Base-by-base conservation (phyloP, 35 echinoderm and acorn worm species). In the Hemicentrotus pulcherrimus region DNA sequence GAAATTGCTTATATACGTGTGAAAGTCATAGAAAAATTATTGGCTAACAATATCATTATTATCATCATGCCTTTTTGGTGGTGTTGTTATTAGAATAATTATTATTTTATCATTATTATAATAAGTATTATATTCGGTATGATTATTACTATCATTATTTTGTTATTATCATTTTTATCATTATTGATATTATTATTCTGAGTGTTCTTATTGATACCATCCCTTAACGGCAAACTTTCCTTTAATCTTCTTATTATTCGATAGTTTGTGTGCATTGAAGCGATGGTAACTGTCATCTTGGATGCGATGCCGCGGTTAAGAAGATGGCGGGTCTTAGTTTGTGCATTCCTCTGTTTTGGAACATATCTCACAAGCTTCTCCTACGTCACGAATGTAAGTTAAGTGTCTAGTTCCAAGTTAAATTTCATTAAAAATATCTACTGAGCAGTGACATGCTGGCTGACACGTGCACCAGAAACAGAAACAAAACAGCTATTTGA, bases 301-400 rank as follows among this genome's bases (percentile, higher is more conserved):
- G 91, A 93, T 55, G 45, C 41, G 4, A 3, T 48, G 0, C 91
- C 91, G 46, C 15, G 48, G 28, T 47, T 93, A 48, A 93, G 91
- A 47, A 93, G 11, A 93, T 31, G 91, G 48, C 91, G 91, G 4
- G 19, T 55, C 9, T 16, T 14, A 8, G 48, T 93, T 2, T 32
- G 31, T 13, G 91, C 91, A 1, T 31, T 55, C 15, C 18, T 93
- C 91, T 93, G 91, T 24, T 48, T 55, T 3, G 31, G 28, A 7
- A 55, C 48, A 31, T 93, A 30, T 30, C 45, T 93, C 15, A 55
- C 91, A 31, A 55, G 47, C 24, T 55, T 93, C 41, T 31, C 91
- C 30, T 93, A 93, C 47, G 48, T 93, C 8, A 93, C 91, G 32
- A 48, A 93, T 93, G 91, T 93, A 93, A 93, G 91, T 48, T 1